Evolutionary conservation across 1,140 invertebrate species (phyloP).

Genomic region (Drosophila sucinea): DNA sequence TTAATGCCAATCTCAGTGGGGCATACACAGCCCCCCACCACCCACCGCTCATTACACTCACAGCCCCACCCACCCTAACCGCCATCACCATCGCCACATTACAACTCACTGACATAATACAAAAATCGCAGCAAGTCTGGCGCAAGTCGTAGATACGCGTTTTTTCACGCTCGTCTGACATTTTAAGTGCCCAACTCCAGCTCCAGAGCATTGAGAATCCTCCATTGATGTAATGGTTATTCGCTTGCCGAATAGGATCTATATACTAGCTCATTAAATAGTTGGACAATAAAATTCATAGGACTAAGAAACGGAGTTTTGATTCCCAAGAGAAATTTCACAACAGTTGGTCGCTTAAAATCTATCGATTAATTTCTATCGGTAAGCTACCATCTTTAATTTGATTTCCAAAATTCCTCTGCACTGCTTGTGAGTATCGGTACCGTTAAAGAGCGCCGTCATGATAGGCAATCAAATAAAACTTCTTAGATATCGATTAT

Average conservation of each 20-base stretch:
- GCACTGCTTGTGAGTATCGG: too few species aligned
- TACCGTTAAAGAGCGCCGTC: too few species aligned
- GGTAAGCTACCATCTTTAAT: too few species aligned
- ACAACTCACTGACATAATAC: slow-evolving; percentile 62
- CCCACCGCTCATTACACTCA: background rate
- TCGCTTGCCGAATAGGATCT: background rate
- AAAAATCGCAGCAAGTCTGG: slow-evolving; percentile 73
- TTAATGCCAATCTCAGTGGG: slow-evolving; percentile 67
- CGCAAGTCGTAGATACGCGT: slow-evolving; percentile 70
- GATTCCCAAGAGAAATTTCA: too few species aligned
- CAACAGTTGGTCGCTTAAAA: too few species aligned
- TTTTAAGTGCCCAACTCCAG: background rate
- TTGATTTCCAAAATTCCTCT: too few species aligned
- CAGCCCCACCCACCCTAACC: too few species aligned
- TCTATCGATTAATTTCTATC: too few species aligned
- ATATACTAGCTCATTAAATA: background rate
- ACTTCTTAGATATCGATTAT: too few species aligned
- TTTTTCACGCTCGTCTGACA: slow-evolving; percentile 35
- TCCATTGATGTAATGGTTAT: background rate
- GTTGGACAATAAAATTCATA: too few species aligned
- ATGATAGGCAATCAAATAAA: too few species aligned
- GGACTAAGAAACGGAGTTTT: too few species aligned
- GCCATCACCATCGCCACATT: slow-evolving; percentile 32
- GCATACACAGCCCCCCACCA: background rate
- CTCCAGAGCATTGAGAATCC: background rate